Evolutionary conservation across 2,888 invertebrate genomes (phyloP).

Genomic region (Caenorhabditis sinica): DNA sequence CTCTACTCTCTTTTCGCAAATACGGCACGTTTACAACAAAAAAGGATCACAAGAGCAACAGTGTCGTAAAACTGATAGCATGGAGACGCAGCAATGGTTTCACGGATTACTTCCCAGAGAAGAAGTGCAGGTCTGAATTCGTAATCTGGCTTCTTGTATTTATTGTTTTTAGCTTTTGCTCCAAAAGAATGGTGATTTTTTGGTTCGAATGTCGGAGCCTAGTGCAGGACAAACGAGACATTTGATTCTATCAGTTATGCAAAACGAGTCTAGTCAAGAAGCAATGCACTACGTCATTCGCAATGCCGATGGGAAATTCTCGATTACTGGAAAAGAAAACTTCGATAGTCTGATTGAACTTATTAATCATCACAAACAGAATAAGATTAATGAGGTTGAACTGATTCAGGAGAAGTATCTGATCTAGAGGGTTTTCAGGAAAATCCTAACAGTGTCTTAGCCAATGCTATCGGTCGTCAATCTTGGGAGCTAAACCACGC

Average conservation of each 20-base stretch:
- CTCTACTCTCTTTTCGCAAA: constrained; percentile 22
- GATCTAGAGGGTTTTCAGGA: too few species aligned
- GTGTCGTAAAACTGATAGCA: constrained; percentile 27
- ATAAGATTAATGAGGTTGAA: constrained; percentile 12
- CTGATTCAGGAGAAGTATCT: not conserved
- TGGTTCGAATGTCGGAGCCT: constrained; percentile 74
- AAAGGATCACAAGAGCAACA: constrained; percentile 36
- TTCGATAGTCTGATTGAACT: constrained; percentile 31
- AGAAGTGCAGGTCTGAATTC: constrained; percentile 44
- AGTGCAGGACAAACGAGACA: constrained; percentile 57
- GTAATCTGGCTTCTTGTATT: not conserved
- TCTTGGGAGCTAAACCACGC: constrained; percentile 76
- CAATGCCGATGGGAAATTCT: constrained; percentile 24
- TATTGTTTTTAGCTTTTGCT: constrained; percentile 52
- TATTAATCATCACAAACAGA: constrained; percentile 23
- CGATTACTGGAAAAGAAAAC: constrained; percentile 35
- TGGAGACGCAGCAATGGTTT: constrained; percentile 42
- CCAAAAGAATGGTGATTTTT: constrained; percentile 69
- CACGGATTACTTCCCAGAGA: constrained; percentile 56
- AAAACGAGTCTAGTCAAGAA: constrained; percentile 40
- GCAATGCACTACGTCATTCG: constrained; percentile 52
- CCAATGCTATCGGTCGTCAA: constrained; percentile 65
- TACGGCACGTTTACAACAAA: constrained; percentile 26
- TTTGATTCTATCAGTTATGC: constrained; percentile 71
- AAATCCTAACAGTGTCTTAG: constrained; percentile 17